Conservation (phyloP, 2,888 invertebrate species). For the Drosophila algonquin region DNA sequence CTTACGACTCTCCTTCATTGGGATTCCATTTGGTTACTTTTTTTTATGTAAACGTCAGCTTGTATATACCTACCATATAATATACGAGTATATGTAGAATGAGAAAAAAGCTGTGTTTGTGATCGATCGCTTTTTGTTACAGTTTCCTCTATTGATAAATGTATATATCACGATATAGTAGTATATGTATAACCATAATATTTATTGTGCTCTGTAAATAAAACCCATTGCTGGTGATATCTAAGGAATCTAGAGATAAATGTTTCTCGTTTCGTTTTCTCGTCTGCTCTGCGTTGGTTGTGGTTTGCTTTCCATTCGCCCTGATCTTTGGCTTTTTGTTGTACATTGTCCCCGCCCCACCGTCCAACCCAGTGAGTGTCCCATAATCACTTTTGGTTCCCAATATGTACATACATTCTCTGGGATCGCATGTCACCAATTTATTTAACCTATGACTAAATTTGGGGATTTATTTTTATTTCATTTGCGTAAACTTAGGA, state of each 20-base stretch:
- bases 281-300: conserved; percentile 42
- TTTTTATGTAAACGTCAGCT: conserved; percentile 40
- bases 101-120: conserved; percentile 25
- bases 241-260: conserved; percentile 43
- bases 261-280: conserved; percentile 29
- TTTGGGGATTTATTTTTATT: background rate
- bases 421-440: conserved; percentile 28
- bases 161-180: background rate
- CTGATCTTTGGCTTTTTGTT: conserved; percentile 36
- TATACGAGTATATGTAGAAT: conserved; percentile 8
- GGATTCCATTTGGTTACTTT: background rate
- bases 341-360: background rate
- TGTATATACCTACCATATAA: conserved; percentile 33
- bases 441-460: background rate
- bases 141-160: conserved; percentile 21
- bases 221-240: conserved; percentile 35
- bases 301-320: conserved; percentile 23
- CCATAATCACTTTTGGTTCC: conserved; percentile 4
- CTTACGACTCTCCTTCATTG: background rate
- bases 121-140: conserved; percentile 40
- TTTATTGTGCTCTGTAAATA: conserved; percentile 67
- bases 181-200: conserved; percentile 27
- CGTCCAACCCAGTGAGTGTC: conserved; percentile 38
- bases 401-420: no score
- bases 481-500: background rate